Conservation (phyloP, 2,113 vertebrate species). For the Ammodytes dubius region DNA sequence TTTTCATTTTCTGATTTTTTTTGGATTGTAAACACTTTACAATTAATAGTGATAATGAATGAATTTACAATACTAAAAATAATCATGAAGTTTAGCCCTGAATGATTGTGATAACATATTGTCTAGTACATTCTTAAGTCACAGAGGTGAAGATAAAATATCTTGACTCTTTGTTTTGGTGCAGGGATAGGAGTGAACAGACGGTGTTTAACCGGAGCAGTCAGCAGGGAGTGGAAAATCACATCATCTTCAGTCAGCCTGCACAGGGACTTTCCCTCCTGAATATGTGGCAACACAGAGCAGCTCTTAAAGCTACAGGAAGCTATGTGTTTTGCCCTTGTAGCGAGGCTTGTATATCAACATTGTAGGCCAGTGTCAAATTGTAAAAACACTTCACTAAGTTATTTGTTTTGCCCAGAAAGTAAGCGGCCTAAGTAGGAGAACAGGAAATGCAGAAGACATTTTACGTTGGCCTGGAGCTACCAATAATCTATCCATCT, state of each 20-base stretch:
- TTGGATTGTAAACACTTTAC: not conserved
- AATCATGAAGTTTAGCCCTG: not conserved
- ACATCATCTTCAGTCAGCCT: constrained; percentile 67
- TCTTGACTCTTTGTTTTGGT: constrained; percentile 15
- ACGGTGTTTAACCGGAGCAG: constrained; percentile 58
- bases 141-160: not conserved
- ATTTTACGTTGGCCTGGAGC: constrained; percentile 50
- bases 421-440: constrained; percentile 31
- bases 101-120: not conserved
- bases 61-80: not conserved
- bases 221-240: constrained; percentile 73
- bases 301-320: constrained; percentile 72
- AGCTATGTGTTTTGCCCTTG: constrained; percentile 25
- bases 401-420: constrained; percentile 42
- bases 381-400: constrained; percentile 4
- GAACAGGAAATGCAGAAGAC: constrained; percentile 45
- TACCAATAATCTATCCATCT: constrained; percentile 47
- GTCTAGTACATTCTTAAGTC: not conserved
- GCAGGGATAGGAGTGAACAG: constrained; percentile 23
- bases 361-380: constrained; percentile 24
- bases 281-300: constrained; percentile 74
- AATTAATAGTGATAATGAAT: not conserved
- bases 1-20: not conserved
- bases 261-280: constrained; percentile 78
- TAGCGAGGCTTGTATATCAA: constrained; percentile 10